Evolutionary conservation across 1,140 invertebrate genomes (phyloP).

Genomic region (Nephotettix cincticeps): DNA sequence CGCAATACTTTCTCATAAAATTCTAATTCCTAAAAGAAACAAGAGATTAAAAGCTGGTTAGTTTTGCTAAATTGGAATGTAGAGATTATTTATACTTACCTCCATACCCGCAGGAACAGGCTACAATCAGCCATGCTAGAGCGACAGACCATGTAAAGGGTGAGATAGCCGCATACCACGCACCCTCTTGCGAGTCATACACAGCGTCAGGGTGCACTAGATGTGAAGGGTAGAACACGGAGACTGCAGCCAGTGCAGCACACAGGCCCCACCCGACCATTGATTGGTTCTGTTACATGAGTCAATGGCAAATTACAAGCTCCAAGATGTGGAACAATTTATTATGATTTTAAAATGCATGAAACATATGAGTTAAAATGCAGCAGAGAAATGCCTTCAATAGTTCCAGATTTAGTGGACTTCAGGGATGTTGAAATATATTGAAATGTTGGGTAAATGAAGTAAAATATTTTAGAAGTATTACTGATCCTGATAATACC

Average conservation of each 20-base stretch:
- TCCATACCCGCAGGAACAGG: conserved; percentile 57
- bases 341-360: background rate
- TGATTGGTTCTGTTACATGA: conserved; percentile 39
- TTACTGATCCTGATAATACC: too few relatives aligned
- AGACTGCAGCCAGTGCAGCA: conserved; percentile 52
- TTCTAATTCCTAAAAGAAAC: background rate
- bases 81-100: too few relatives aligned
- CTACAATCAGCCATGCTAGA: conserved; percentile 65
- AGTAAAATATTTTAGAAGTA: background rate
- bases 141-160: conserved; percentile 60
- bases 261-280: conserved; percentile 58
- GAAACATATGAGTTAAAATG: too few relatives aligned
- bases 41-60: background rate
- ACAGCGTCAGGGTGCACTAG: conserved; percentile 57
- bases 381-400: background rate
- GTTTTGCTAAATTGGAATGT: background rate
- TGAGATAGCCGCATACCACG: conserved; percentile 61
- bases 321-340: background rate
- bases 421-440: background rate
- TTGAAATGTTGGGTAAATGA: background rate
- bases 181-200: conserved; percentile 59
- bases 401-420: background rate
- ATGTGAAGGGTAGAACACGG: conserved; percentile 59
- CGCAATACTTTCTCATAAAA: background rate
- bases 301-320: background rate